Base-by-base conservation (phyloP, 2,113 vertebrate genomes). In the Nymphicus hollandicus region DNA sequence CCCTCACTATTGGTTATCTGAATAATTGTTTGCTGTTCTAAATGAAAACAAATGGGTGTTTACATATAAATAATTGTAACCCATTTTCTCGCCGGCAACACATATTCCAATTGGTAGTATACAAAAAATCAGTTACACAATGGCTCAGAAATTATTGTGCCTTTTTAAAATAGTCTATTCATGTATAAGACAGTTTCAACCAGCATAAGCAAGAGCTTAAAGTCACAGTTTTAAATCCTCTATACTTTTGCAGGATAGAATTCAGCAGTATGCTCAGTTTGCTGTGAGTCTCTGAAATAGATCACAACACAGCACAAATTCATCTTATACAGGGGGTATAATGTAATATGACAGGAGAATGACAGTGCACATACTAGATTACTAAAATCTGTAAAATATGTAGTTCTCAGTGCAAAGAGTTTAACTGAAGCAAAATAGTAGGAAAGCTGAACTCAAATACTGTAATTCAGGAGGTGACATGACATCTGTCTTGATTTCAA, bases 1-100 rank as follows among this genome's bases (percentile, higher is more conserved):
- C 63, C 96, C 58, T 93, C 61, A 79, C 52, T 81, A 95, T 63
- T 80, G 78, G 83, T 96, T 97, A 93, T 68, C 88, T 94, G 81
- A 96, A 94, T 93, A 96, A 97, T 72, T 89, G 29, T 87, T 93
- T 95, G 81, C 44, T 78, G 78, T 44, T 94, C 68, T 93, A 95
- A 94, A 96, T 93, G 74, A 93, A 97, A 98, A 96, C 44, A 97
- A 98, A 97, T 91, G 20, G 29, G 53, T 65, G 49, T 88, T 84
- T 87, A 60, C 74, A 78, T 83, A 91, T 71, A 95, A 97, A 96
- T 91, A 96, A 96, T 88, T 66, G 74, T 91, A 96, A 95, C 53
- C n/a, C 52, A 47, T 84, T 97, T 96, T 91, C 61, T 91, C 96
- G 69, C 63, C 81, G 94, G 44, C 17, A 71, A 85, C 47, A 55